phyloP scores from a whole-genome alignment of 2,888 invertebrate genomes.

The Anoplius nigerrimus region DNA sequence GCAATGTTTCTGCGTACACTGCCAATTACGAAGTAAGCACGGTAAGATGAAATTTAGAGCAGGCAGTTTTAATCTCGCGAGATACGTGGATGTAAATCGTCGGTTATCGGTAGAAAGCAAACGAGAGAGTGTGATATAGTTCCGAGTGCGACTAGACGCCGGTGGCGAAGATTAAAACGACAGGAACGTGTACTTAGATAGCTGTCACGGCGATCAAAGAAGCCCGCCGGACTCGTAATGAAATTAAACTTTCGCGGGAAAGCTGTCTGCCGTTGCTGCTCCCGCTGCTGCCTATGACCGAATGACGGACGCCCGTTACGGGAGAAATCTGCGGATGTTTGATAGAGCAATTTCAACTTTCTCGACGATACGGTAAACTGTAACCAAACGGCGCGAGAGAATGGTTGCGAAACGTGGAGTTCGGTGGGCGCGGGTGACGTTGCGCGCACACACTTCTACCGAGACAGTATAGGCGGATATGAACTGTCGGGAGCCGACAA shows the following conservation, averaged over 20 bases:
- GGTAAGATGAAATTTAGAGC: no score
- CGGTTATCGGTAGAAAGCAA: no score
- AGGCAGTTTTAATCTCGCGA: no score
- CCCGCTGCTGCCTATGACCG: conserved; percentile 34
- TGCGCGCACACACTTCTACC: not conserved
- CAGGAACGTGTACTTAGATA: no score
- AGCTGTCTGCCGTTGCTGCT: no score
- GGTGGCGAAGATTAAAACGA: no score
- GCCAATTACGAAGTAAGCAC: no score
- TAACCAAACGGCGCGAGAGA: conserved; percentile 27
- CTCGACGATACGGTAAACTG: conserved; percentile 44
- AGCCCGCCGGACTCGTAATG: conserved; percentile 27
- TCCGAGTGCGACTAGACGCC: no score
- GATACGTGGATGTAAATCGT: no score
- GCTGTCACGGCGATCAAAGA: not conserved
- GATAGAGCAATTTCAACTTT: conserved; percentile 60
- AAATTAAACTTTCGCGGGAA: conserved; percentile 51
- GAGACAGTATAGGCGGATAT: not conserved
- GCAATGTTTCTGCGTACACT: no score
- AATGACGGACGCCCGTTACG: conserved; percentile 45
- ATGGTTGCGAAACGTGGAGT: conserved; percentile 5
- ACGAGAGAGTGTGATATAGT: no score
- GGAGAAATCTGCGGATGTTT: conserved; percentile 50
- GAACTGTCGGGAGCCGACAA: no score
- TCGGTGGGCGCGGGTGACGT: not conserved